Conservation (phyloP, 2,888 invertebrate genomes). For the Cantharis lateralis region DNA sequence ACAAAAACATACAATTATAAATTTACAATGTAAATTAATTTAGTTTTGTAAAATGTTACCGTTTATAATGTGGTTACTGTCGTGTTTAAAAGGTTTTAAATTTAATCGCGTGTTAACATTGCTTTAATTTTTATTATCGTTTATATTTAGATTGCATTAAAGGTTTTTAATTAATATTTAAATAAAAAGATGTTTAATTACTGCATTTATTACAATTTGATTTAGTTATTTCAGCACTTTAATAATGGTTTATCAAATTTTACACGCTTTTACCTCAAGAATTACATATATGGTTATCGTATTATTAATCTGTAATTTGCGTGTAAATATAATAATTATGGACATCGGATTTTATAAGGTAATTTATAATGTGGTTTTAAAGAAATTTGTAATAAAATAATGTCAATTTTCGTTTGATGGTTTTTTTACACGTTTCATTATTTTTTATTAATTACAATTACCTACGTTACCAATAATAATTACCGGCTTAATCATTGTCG, state of each 20-base stretch:
- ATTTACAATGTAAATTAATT: background rate
- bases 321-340: background rate
- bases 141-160: background rate
- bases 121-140: background rate
- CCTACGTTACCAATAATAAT: background rate
- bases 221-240: background rate
- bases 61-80: background rate
- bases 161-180: background rate
- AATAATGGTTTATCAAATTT: background rate
- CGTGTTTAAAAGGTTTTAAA: background rate
- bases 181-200: background rate
- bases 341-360: background rate
- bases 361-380: no score
- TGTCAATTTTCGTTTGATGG: background rate
- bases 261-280: background rate
- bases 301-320: background rate
- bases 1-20: background rate
- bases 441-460: background rate
- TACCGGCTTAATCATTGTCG: background rate
- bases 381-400: background rate
- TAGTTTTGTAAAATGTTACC: background rate
- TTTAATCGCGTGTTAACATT: background rate
- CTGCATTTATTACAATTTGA: background rate
- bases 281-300: background rate
- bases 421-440: background rate